A percentile compares a stretch with the other conserved stretches of the same genome.
These are phyloP conservation scores for Pasiphila rectangulata DNA, from an alignment of 2,888 invertebrate species.

Conservation along the genomic window DNA sequence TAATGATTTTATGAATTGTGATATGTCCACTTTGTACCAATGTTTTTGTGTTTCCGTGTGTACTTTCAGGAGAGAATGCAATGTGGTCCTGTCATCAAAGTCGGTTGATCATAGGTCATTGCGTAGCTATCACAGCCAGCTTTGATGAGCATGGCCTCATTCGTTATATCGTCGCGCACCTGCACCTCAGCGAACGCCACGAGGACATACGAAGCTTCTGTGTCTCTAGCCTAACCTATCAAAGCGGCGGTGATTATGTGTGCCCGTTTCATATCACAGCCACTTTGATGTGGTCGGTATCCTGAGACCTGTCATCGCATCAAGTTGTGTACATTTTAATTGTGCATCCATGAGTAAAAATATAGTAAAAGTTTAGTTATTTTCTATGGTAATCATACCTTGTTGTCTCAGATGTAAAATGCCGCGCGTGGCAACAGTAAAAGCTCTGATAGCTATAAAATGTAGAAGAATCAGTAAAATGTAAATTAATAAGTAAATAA, in stretches of 20 bases:
- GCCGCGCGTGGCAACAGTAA: no score
- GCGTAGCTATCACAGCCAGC: conserved; percentile 94
- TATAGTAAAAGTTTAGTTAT: no score
- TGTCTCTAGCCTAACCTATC: conserved; percentile 85
- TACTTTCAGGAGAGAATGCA: conserved; percentile 37
- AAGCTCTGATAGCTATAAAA: no score
- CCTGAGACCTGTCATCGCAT: conserved; percentile 46
- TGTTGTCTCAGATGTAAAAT: no score
- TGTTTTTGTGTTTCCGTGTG: conserved; percentile 5
- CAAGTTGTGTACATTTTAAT: background rate
- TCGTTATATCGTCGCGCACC: conserved; percentile 37
- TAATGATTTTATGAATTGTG: no score
- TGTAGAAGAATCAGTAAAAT: no score
- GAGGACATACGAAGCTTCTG: conserved; percentile 11
- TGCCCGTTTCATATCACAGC: conserved; percentile 94
- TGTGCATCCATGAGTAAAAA: no score
- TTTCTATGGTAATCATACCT: no score
- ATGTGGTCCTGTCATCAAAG: conserved; percentile 87
- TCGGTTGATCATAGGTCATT: conserved; percentile 89
- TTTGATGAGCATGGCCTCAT: conserved; percentile 93
- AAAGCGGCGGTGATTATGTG: conserved; percentile 93
- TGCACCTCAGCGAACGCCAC: background rate
- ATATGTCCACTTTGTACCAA: no score
- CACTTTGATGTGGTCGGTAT: conserved; percentile 96
- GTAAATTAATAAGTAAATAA: no score